Base-by-base conservation (phyloP, 2,113 vertebrate species). In the Tylochromis polylepis region DNA sequence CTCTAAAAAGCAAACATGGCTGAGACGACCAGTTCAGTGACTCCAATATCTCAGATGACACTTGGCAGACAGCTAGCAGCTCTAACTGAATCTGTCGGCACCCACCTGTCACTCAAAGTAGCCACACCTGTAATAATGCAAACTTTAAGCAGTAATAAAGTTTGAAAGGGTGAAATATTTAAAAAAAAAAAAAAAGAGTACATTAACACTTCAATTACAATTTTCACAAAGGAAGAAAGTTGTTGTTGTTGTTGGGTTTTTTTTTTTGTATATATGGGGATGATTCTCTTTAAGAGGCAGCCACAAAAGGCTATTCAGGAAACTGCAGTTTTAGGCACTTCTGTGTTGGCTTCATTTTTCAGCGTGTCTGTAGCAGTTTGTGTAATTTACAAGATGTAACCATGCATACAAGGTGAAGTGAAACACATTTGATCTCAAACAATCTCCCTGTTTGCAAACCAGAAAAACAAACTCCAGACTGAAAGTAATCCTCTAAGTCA, bases 401-500 rank as follows among this genome's bases (percentile, higher is more conserved):
- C 60, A 51, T 0, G 27, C 29, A 31, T 51, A 31, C 24, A n/a
- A 31, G 6, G 36, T 51, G 20, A 11, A 34, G 14, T 5, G n/a
- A 9, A 20, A 36, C 58, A n/a, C 5, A 75, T n/a, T 22, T 3
- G 3, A 55, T 53, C 20, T 60, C 16, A 80, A 78, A 59, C 56
- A 43, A 1, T 43, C 3, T 1, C 62, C 51, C 24, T 81, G 5
- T 53, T 83, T 38, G 62, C 36, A 86, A 58, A 83, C 6, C 15
- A 41, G 11, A 11, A 82, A 86, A 87, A 88, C 75, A 81, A 86
- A 67, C 27, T 15, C 29, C 53, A 55, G 82, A 62, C 80, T 80
- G 82, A 81, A 84, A 84, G 56, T 83, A 92, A 94, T 91, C 91
- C 84, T 88, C 43, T 85, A 79, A 88, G 58, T 92, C 77, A 77